Percentiles rank a stretch among this genome's conserved stretches.
phyloP scores from a whole-genome alignment of 2,113 vertebrate species.

The Diadophis punctatus region DNA sequence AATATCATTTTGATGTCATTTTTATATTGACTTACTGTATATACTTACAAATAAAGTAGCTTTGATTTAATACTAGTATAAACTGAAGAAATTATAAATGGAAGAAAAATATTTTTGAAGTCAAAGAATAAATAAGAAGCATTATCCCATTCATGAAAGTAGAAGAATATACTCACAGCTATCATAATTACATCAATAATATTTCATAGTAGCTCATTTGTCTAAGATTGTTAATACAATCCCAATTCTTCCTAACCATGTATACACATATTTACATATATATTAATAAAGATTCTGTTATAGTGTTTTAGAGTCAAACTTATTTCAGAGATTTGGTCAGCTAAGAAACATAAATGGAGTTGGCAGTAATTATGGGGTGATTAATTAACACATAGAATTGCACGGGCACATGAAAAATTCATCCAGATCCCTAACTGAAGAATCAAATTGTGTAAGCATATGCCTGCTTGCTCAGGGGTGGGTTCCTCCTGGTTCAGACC shows the following conservation, averaged over 20 bases:
- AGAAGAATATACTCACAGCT: too few relatives aligned
- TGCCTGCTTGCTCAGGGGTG: slow-evolving; percentile 87
- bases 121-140: too few relatives aligned
- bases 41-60: background rate
- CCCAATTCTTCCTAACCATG: background rate
- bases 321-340: background rate
- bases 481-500: too few relatives aligned
- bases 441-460: slow-evolving; percentile 31
- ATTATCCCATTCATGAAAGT: too few relatives aligned
- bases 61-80: background rate
- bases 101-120: too few relatives aligned
- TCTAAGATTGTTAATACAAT: background rate
- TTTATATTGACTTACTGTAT: background rate
- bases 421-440: slow-evolving; percentile 21
- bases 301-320: background rate
- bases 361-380: background rate
- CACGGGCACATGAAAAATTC: background rate
- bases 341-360: background rate
- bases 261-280: background rate
- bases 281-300: background rate
- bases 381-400: background rate
- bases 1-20: background rate
- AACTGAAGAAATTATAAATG: background rate
- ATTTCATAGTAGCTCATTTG: background rate
- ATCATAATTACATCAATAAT: background rate